Base-by-base conservation (phyloP, 2,797 vertebrate species). In the Sitta carolinensis region DNA sequence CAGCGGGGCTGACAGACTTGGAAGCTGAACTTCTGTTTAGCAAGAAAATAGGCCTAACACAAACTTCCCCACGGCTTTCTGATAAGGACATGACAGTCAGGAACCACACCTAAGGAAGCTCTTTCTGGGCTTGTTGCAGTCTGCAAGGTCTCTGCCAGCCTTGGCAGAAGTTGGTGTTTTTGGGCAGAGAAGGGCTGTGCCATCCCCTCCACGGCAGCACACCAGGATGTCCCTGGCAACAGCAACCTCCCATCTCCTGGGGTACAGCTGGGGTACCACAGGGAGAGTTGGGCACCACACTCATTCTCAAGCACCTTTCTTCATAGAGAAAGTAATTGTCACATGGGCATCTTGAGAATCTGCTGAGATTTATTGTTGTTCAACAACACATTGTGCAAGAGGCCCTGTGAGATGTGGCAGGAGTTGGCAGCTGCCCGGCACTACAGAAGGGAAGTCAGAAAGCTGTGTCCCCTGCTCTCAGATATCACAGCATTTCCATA, bases 271-370 rank as follows among this genome's bases (percentile, higher is more conserved):
- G 29, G 17, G 10, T 27, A 27, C 19, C 40, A 34, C 5, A 4
- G 10, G 30, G 11, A 85, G 36, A 76, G 57, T 22, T 2, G 1
- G 36, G 10, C 72, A 55, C 30, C 19, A 1, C 1, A 0, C 36
- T 88, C 0, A 0, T 32, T 50, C 38, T 88, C 0, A 0, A 27
- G 30, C 2, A 3, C 0, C 0, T 34, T 84, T 75, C 42, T 85
- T 62, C 32, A 7, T 43, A 25, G 23, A 43, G 9, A 20, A 17
- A 87, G 32, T 1, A 0, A 30, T 57, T 83, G 77, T 64, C 27
- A 67, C 30, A 29, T 0, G 0, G n/a, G 16, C 1, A 1, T 47
- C 78, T 62, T 52, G 12, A 81, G 27, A 84, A n/a, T 19, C 87
- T 42, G 30, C 69, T 34, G 59, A 82, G 63, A 58, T 82, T 92